A percentile compares a stretch with the other conserved stretches of the same genome.
Evolutionary conservation across 2,888 invertebrate species (phyloP).

Genomic region (Pandemis cinnamomeana): DNA sequence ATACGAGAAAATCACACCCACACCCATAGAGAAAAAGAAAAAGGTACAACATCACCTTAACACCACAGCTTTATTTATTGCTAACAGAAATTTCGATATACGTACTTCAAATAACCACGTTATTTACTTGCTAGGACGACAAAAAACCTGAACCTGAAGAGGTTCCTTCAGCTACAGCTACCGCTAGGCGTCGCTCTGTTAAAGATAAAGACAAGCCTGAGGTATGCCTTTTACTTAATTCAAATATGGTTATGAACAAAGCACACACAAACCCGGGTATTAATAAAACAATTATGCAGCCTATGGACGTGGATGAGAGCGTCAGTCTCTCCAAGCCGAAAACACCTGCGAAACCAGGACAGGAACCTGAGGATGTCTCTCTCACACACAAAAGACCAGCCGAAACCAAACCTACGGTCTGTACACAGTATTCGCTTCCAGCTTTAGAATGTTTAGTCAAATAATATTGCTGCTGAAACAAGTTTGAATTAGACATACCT

Average conservation of each 20-base stretch:
- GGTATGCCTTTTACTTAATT: conserved; percentile 52
- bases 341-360: conserved; percentile 68
- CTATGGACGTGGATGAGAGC: conserved; percentile 81
- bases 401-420: conserved; percentile 77
- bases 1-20: conserved; percentile 86
- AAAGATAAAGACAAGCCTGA: conserved; percentile 78
- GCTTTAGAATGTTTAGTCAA: conserved; percentile 5
- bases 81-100: conserved; percentile 14
- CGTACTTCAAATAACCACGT: conserved; percentile 19
- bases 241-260: conserved; percentile 9
- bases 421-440: conserved; percentile 52
- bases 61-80: conserved; percentile 26
- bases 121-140: conserved; percentile 60
- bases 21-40: conserved; percentile 80
- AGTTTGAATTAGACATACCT: background rate
- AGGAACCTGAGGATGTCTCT: conserved; percentile 77
- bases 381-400: conserved; percentile 81
- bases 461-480: conserved; percentile 6
- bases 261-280: conserved; percentile 18
- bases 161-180: conserved; percentile 68
- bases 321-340: conserved; percentile 74
- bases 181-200: conserved; percentile 72
- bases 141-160: conserved; percentile 65
- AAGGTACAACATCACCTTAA: conserved; percentile 63
- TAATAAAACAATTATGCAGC: conserved; percentile 57